These are phyloP conservation scores for Nymphalis io DNA, from an alignment of 1,140 invertebrate genomes.

Conservation along the genomic window DNA sequence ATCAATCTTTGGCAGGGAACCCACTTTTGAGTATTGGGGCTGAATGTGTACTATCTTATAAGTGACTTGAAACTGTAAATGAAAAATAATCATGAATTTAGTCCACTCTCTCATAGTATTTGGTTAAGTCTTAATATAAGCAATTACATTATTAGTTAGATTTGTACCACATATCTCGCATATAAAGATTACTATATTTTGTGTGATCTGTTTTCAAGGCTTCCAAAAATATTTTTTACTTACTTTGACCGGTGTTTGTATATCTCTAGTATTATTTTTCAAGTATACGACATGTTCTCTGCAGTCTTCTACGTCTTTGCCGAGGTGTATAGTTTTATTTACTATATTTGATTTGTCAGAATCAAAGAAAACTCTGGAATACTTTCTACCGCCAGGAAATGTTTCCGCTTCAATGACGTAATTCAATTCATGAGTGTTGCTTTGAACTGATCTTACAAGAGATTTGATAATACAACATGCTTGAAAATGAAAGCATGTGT, in stretches of 20 bases:
- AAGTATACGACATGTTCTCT: constrained; percentile 89
- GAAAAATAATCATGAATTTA: not conserved
- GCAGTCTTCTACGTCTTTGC: constrained; percentile 83
- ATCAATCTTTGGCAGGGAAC: constrained; percentile 86
- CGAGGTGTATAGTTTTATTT: constrained; percentile 81
- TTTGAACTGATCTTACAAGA: constrained; percentile 80
- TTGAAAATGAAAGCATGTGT: constrained; percentile 93
- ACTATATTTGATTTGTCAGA: constrained; percentile 81
- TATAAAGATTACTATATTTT: not conserved
- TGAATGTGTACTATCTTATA: constrained; percentile 89
- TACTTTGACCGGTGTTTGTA: constrained; percentile 90
- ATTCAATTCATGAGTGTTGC: constrained; percentile 82
- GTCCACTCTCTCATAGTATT: too few species aligned
- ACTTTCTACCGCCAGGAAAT: constrained; percentile 87
- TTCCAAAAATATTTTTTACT: constrained; percentile 17
- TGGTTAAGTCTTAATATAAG: too few species aligned
- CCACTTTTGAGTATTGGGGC: constrained; percentile 80
- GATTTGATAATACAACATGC: constrained; percentile 91
- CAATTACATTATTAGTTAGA: too few species aligned
- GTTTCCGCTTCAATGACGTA: constrained; percentile 93
- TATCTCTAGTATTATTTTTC: constrained; percentile 91
- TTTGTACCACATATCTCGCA: too few species aligned
- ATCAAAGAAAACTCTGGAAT: constrained; percentile 90
- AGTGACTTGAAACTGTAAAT: constrained; percentile 87
- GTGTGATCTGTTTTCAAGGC: not conserved